These are phyloP conservation scores for Catharus fuscescens DNA, from an alignment of 2,113 vertebrate genomes.

Conservation along the genomic window DNA sequence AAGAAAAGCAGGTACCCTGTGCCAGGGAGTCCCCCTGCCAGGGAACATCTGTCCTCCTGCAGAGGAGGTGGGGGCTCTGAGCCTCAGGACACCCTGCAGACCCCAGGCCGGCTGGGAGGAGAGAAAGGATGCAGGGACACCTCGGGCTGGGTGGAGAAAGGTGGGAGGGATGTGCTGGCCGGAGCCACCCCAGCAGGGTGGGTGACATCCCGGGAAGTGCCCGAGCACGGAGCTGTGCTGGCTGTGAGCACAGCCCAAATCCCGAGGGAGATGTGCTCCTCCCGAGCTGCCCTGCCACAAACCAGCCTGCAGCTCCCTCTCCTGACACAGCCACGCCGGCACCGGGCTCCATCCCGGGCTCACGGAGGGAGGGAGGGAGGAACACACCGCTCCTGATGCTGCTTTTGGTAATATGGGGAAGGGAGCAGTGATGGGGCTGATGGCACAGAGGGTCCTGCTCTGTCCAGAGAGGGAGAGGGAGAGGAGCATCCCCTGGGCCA, in stretches of 20 bases:
- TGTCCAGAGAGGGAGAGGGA: too few species aligned
- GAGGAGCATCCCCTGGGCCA: not conserved
- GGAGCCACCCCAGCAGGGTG: rapidly evolving
- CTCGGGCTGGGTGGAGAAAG: rapidly evolving
- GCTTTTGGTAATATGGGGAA: not conserved
- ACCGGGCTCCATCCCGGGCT: rapidly evolving
- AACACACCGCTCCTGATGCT: rapidly evolving
- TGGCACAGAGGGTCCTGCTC: not conserved
- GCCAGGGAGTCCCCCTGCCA: not conserved
- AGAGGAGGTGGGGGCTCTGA: not conserved
- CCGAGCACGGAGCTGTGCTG: not conserved
- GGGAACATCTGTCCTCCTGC: not conserved
- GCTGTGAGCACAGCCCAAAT: not conserved
- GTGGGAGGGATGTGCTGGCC: not conserved
- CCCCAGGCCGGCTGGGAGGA: rapidly evolving
- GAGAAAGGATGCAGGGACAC: too few species aligned
- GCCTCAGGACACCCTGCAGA: not conserved
- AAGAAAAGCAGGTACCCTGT: not conserved
- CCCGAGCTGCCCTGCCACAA: not conserved
- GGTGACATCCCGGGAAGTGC: not conserved
- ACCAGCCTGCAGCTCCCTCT: conserved; percentile 18
- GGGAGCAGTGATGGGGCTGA: not conserved
- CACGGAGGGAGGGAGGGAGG: too few species aligned
- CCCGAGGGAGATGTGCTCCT: not conserved
- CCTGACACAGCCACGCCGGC: not conserved